Evolutionary conservation across 2,113 vertebrate species (phyloP).

Genomic region (Emydura subglobosa): DNA sequence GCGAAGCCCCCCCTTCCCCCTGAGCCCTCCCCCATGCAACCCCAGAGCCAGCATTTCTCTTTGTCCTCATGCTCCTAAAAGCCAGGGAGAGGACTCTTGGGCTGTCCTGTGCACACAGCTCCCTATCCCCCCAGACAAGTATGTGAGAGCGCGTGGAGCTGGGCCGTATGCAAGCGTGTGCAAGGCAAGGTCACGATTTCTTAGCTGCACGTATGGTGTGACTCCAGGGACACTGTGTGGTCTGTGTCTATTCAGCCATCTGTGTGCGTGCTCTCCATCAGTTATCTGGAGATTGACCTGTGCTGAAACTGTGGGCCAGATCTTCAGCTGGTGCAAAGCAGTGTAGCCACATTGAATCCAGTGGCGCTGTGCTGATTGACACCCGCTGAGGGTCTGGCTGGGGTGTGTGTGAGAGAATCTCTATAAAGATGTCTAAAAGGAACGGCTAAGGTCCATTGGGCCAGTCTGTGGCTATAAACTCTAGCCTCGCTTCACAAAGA

Average conservation of each 20-base stretch:
- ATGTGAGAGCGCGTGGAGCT: neutral
- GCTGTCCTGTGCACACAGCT: neutral
- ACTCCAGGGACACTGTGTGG: neutral
- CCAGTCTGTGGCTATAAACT: neutral
- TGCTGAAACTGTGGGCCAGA: neutral
- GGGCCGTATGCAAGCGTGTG: neutral
- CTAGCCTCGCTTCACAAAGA: neutral
- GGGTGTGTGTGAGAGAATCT: neutral
- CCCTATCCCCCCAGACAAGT: neutral
- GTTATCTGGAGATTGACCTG: rapidly evolving
- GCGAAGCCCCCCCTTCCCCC: neutral
- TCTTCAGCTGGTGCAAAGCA: neutral
- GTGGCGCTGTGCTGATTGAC: neutral
- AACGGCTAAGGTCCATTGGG: neutral
- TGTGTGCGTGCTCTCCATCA: neutral
- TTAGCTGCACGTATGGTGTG: neutral
- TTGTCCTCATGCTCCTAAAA: conserved; percentile 15
- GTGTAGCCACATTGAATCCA: neutral
- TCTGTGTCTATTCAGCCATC: neutral
- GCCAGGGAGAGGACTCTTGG: neutral
- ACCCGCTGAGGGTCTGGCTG: neutral
- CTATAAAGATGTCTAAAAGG: neutral
- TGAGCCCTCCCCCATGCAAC: neutral
- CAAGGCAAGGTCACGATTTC: neutral
- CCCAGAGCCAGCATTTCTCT: neutral